These are phyloP conservation scores for Lycaon pictus DNA, from an alignment of 2,113 vertebrate species.

Conservation along the genomic window DNA sequence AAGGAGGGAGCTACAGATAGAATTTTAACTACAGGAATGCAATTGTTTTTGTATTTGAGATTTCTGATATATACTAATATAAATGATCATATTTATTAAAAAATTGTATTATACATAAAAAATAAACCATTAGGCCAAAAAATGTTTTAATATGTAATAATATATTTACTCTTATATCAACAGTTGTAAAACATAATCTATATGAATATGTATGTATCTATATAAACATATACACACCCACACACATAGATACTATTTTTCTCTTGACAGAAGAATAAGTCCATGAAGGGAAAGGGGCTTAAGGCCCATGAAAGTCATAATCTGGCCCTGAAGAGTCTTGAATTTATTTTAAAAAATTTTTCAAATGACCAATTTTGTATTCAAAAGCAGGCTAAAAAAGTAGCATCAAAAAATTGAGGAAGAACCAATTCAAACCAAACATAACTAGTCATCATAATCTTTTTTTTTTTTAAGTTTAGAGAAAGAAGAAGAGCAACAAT, in stretches of 20 bases:
- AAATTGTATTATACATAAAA: neutral
- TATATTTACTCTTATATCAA: conserved; percentile 11
- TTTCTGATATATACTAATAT: neutral
- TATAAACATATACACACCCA: neutral
- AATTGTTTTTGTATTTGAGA: neutral
- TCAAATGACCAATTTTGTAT: neutral
- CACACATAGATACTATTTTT: neutral
- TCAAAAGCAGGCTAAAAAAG: neutral
- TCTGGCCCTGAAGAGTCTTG: neutral
- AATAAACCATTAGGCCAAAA: neutral
- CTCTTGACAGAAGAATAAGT: neutral
- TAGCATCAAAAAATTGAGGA: neutral
- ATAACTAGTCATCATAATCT: neutral
- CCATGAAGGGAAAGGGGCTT: neutral
- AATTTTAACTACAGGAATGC: conserved; percentile 34
- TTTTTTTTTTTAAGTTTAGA: conserved; percentile 74
- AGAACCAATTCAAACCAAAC: neutral
- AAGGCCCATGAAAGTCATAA: neutral
- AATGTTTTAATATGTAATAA: neutral
- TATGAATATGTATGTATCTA: neutral
- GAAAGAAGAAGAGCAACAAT: conserved; percentile 69
- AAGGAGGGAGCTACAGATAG: conserved; percentile 65
- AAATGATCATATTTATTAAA: neutral
- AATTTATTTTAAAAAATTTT: neutral
- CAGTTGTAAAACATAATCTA: neutral